Percentiles rank a stretch among this genome's conserved stretches.
Evolutionary conservation across 2,113 vertebrate genomes (phyloP).

Genomic region (Canis aureus): DNA sequence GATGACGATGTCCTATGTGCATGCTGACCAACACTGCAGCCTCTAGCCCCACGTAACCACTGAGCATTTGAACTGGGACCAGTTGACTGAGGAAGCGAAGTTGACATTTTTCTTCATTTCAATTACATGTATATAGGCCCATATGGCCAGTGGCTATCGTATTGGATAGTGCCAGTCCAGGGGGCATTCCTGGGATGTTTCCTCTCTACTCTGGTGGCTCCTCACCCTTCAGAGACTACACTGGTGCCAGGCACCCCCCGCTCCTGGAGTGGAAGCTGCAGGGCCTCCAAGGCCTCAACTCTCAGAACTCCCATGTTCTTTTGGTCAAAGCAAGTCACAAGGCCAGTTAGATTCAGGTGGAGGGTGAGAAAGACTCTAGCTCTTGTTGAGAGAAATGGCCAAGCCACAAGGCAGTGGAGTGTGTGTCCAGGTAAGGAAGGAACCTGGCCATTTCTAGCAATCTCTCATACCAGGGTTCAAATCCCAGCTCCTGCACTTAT

Average conservation of each 20-base stretch:
- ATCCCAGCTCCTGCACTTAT: not conserved
- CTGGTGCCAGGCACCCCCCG: not conserved
- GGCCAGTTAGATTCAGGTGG: not conserved
- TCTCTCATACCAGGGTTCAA: not conserved
- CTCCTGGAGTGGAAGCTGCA: not conserved
- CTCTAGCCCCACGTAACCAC: rapidly evolving
- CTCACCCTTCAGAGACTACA: not conserved
- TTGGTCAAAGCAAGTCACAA: not conserved
- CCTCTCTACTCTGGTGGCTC: not conserved
- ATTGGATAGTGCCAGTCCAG: not conserved
- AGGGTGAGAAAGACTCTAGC: not conserved
- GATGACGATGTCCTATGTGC: rapidly evolving
- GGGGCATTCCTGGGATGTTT: not conserved
- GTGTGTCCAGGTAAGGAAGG: not conserved
- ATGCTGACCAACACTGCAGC: rapidly evolving
- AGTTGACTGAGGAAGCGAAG: not conserved
- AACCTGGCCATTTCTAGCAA: not conserved
- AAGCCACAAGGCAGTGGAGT: not conserved
- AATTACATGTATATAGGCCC: not conserved
- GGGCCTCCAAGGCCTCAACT: not conserved
- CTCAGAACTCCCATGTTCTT: not conserved
- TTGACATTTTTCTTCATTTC: not conserved
- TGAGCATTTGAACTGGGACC: not conserved
- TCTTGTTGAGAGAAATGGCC: not conserved
- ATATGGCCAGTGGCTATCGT: not conserved